A percentile compares a stretch with the other conserved stretches of the same genome.
Evolutionary conservation across 2,888 invertebrate genomes (phyloP).

Genomic region (Eristalinus sepulchralis): DNA sequence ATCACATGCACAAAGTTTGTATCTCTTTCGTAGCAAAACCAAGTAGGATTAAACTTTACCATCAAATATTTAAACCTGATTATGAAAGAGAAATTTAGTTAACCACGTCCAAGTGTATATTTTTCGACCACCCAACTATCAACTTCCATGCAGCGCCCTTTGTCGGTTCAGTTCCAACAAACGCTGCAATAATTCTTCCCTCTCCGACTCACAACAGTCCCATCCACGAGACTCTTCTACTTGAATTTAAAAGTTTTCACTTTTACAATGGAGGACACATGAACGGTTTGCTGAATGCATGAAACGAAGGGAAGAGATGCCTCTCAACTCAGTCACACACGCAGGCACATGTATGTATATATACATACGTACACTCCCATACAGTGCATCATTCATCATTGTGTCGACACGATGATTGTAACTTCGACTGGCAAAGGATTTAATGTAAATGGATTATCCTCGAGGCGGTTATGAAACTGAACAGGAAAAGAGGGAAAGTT

Average conservation of each 20-base stretch:
- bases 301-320: neutral
- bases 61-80: neutral
- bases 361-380: neutral
- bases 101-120: neutral
- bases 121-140: neutral
- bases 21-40: neutral
- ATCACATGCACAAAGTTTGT: too few relatives aligned
- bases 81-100: neutral
- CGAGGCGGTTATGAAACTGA: slow-evolving; percentile 29
- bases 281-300: slow-evolving; percentile 9
- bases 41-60: neutral
- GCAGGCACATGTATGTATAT: neutral
- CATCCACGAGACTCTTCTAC: slow-evolving; percentile 18
- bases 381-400: slow-evolving; percentile 22
- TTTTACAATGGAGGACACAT: slow-evolving; percentile 27
- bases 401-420: slow-evolving; percentile 28
- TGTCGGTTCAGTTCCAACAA: neutral
- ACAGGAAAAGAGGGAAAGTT: neutral
- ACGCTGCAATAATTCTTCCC: neutral
- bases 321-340: neutral
- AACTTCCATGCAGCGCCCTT: neutral
- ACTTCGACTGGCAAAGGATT: slow-evolving; percentile 35
- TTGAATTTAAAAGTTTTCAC: slow-evolving; percentile 34
- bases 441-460: slow-evolving; percentile 43
- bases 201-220: neutral